Evolutionary conservation across 23 tunicate genomes (phyloP), one percentile per base, ranked within the genome.

Genomic region (Ciona savignyi): DNA sequence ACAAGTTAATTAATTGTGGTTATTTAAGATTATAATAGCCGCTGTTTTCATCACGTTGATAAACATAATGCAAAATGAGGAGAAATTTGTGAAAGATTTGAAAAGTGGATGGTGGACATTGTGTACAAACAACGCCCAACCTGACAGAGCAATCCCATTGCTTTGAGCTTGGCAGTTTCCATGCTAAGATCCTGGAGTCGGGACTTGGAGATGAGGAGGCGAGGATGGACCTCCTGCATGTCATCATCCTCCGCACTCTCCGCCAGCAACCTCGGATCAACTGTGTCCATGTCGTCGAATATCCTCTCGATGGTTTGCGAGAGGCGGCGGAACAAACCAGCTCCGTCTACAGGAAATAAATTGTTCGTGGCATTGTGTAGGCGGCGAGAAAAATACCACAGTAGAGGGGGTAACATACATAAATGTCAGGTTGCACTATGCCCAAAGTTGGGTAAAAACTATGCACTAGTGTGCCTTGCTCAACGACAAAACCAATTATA

Each of bases 91-190:
- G 20, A 49, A 49, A 49, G 20, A 49, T 49, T 49, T n/a, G n/a
- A n/a, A n/a, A n/a, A n/a, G n/a, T n/a, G n/a, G n/a, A n/a, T n/a
- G n/a, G n/a, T n/a, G n/a, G n/a, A n/a, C n/a, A n/a, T n/a, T n/a
- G n/a, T n/a, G n/a, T n/a, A n/a, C n/a, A n/a, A n/a, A n/a, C n/a
- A n/a, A n/a, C n/a, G 20, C 20, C 20, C 20, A n/a, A 90, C 97
- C 91, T 91, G 86, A 31, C 62, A 33, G 23, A 91, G 65, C 0
- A 64, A 27, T 31, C 83, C 90, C 60, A 49, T 70, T 6, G 79
- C 70, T 66, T 91, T 91, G n/a, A 91, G 62, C 67, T 85, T 91
- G 20, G 91, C 83, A 24, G 90, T 74, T 80, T 91, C 97, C 2
- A 67, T 74, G 48, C 70, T 85, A 3, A 91, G 74, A 0, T 91